Percentiles rank a stretch among this genome's conserved stretches.
phyloP scores from a whole-genome alignment of 53 echinoderm and acorn worm species.

The Stichopus horrens region DNA sequence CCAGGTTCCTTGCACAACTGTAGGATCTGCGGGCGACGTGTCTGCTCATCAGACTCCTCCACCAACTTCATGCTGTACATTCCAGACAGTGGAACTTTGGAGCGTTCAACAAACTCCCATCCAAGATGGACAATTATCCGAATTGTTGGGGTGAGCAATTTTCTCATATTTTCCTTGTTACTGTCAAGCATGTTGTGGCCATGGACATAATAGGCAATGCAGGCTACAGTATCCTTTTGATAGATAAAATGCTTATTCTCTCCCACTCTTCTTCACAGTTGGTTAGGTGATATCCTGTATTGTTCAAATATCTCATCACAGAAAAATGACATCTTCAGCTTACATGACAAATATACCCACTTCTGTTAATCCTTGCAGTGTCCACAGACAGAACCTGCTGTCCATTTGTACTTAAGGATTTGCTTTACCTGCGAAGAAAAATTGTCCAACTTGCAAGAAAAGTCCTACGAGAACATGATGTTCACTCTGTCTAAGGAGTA shows the following conservation, averaged over 20 bases:
- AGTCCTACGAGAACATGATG: background rate
- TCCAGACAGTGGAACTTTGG: conserved; percentile 52
- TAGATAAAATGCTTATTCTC: too few species aligned
- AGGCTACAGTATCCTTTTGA: too few species aligned
- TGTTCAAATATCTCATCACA: background rate
- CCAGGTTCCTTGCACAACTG: conserved; percentile 73
- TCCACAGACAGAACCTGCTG: conserved; percentile 4
- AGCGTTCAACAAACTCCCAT: background rate
- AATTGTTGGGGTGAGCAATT: conserved; percentile 4
- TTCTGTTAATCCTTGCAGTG: conserved; percentile 4
- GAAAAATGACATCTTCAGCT: too few species aligned
- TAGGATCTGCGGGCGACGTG: conserved; percentile 78
- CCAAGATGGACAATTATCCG: conserved; percentile 3
- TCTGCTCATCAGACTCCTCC: conserved; percentile 65
- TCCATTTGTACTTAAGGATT: conserved; percentile 9
- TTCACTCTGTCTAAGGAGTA: conserved; percentile 8
- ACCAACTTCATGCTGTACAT: conserved; percentile 77
- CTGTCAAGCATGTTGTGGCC: too few species aligned
- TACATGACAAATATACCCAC: too few species aligned
- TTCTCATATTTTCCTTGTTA: background rate
- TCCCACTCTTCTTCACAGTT: too few species aligned
- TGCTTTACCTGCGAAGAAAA: conserved; percentile 37
- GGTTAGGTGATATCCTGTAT: too few species aligned
- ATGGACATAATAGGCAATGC: too few species aligned
- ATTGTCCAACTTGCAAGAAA: conserved; percentile 3